Percentiles rank a stretch among this genome's conserved stretches.
These are phyloP conservation scores for Mirza zaza DNA, from an alignment of 2,113 vertebrate genomes.

Conservation along the genomic window DNA sequence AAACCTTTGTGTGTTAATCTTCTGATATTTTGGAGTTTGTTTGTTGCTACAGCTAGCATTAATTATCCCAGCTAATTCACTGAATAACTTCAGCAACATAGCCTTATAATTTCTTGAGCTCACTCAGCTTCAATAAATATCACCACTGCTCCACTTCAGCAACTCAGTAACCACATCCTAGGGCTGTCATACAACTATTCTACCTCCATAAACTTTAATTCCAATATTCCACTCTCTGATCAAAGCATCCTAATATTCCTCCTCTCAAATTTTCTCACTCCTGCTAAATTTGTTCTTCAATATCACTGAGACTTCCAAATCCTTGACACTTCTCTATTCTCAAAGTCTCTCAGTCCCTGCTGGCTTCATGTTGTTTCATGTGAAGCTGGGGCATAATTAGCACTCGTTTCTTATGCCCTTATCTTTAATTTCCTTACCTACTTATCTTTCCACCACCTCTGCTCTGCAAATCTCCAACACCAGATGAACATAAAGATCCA, in stretches of 20 bases:
- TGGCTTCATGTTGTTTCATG: background rate
- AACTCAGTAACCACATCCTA: background rate
- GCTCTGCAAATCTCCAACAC: background rate
- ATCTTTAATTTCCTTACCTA: background rate
- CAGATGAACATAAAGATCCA: background rate
- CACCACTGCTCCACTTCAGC: background rate
- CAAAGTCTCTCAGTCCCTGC: background rate
- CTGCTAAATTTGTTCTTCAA: background rate
- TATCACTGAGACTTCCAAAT: background rate
- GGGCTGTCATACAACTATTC: background rate
- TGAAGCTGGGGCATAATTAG: background rate
- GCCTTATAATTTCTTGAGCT: background rate
- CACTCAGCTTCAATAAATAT: background rate
- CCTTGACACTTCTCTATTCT: background rate
- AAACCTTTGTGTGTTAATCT: background rate
- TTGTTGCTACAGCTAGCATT: background rate
- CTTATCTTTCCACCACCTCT: background rate
- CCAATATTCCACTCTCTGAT: background rate
- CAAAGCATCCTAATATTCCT: background rate
- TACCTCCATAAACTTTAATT: slow-evolving; percentile 31
- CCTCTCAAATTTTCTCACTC: background rate
- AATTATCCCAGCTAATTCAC: background rate
- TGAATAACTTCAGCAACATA: background rate
- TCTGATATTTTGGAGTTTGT: background rate
- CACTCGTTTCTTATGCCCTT: background rate